Evolutionary conservation across 2,888 invertebrate species (phyloP).

Genomic region (Dynastes tityus): DNA sequence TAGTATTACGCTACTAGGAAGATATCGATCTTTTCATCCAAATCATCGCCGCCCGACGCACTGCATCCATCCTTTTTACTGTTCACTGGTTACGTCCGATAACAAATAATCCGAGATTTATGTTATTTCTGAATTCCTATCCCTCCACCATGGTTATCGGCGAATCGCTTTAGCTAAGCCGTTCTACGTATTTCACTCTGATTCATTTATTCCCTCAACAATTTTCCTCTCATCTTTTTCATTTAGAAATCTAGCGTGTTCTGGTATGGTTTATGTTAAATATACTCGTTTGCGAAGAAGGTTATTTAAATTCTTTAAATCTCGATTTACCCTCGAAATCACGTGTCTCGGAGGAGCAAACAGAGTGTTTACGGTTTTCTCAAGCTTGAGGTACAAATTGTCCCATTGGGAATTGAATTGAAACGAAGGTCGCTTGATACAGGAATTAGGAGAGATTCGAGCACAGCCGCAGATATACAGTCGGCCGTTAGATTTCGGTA

Average conservation of each 20-base stretch:
- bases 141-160: slow-evolving; percentile 23
- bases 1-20: too few relatives aligned
- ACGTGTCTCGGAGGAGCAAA: slow-evolving; percentile 42
- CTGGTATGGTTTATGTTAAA: slow-evolving; percentile 6
- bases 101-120: slow-evolving; percentile 70
- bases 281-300: background rate
- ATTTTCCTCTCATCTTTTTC: background rate
- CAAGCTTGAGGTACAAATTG: slow-evolving; percentile 59
- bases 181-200: slow-evolving; percentile 3
- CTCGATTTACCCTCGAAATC: slow-evolving; percentile 14
- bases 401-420: slow-evolving; percentile 60
- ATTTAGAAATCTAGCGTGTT: slow-evolving; percentile 4
- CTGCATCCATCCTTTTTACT: slow-evolving; percentile 65
- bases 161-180: slow-evolving; percentile 14
- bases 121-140: slow-evolving; percentile 67
- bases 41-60: background rate
- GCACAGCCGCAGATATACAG: background rate
- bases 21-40: background rate
- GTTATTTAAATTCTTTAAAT: slow-evolving; percentile 16
- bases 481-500: too few relatives aligned
- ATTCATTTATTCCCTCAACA: slow-evolving; percentile 10
- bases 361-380: slow-evolving; percentile 58
- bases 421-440: slow-evolving; percentile 50
- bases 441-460: slow-evolving; percentile 40
- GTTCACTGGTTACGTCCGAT: slow-evolving; percentile 69